Evolutionary conservation across 2,797 vertebrate genomes (phyloP).

Genomic region (Lagorchestes hirsutus): DNA sequence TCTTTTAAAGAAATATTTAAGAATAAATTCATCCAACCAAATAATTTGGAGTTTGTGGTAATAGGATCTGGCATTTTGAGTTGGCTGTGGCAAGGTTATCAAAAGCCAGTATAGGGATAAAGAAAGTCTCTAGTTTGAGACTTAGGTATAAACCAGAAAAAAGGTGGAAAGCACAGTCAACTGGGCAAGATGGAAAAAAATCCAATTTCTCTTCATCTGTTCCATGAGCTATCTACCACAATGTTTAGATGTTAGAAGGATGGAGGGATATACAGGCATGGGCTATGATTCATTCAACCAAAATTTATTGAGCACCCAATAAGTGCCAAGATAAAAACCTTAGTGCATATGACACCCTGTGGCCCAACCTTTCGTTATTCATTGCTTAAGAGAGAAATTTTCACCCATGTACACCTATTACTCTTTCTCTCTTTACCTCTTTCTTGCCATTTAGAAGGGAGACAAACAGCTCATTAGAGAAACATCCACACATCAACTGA

Average conservation of each 20-base stretch:
- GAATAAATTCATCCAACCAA: not conserved
- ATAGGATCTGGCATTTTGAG: not conserved
- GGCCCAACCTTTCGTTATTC: not conserved
- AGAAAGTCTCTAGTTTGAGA: not conserved
- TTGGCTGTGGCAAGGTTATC: not conserved
- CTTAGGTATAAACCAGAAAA: not conserved
- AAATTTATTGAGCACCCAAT: not conserved
- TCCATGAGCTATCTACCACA: not conserved
- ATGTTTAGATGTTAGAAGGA: not conserved
- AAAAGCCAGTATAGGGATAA: not conserved
- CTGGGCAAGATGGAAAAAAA: not conserved
- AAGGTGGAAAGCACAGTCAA: not conserved
- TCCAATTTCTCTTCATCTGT: not conserved
- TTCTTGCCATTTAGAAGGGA: constrained; percentile 90
- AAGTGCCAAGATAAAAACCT: not conserved
- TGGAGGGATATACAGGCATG: not conserved
- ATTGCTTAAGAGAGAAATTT: constrained; percentile 6
- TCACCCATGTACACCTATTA: constrained; percentile 14
- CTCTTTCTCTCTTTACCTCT: constrained; percentile 71
- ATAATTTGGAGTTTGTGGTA: not conserved
- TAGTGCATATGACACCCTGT: not conserved
- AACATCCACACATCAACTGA: constrained; percentile 92
- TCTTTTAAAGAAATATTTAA: not conserved
- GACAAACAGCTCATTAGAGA: constrained; percentile 95
- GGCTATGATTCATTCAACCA: not conserved